phyloP scores from a whole-genome alignment of 2,113 vertebrate genomes.

The Albula goreensis region DNA sequence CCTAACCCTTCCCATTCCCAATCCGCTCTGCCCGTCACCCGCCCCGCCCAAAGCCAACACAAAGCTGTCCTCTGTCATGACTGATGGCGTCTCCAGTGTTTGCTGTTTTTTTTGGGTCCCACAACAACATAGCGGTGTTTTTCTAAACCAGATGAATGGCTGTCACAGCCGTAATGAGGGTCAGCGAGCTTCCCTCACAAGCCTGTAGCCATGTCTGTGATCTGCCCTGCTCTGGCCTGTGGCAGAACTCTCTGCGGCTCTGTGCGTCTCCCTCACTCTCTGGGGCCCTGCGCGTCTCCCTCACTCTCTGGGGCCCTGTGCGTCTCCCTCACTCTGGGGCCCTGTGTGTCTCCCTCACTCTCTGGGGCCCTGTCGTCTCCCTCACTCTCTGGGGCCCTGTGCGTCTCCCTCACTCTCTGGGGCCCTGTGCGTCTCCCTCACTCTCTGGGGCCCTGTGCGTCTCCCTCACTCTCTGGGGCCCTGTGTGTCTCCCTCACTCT shows the following conservation, averaged over 20 bases:
- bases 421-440: too few relatives aligned
- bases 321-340: too few relatives aligned
- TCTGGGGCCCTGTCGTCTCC: too few relatives aligned
- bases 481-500: too few relatives aligned
- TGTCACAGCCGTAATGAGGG: neutral
- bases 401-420: too few relatives aligned
- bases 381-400: too few relatives aligned
- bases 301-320: too few relatives aligned
- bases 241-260: neutral
- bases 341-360: too few relatives aligned
- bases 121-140: neutral
- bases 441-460: too few relatives aligned
- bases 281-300: neutral
- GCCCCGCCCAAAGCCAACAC: neutral
- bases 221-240: neutral
- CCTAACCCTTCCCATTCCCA: neutral
- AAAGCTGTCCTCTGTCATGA: neutral
- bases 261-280: neutral
- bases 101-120: slow-evolving; percentile 11
- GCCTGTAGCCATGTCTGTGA: neutral
- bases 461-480: too few relatives aligned
- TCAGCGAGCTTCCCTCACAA: neutral
- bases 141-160: slow-evolving; percentile 1
- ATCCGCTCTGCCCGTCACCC: neutral
- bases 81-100: neutral